phyloP scores from a whole-genome alignment of 2,113 vertebrate genomes.

The Gopherus flavomarginatus region DNA sequence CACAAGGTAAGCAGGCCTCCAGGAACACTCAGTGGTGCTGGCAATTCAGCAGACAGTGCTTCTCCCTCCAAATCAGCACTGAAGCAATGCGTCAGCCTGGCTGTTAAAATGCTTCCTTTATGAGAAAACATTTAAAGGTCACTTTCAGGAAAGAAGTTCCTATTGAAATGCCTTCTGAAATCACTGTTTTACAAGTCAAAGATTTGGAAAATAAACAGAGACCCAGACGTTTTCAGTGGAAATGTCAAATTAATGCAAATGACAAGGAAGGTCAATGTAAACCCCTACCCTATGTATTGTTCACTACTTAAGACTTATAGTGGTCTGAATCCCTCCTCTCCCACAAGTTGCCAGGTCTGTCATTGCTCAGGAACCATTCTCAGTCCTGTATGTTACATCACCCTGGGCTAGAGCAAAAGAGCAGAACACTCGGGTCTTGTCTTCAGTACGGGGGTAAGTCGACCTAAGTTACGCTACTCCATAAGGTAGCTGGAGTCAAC shows the following conservation, averaged over 20 bases:
- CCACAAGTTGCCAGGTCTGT: neutral
- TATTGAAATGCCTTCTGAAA: neutral
- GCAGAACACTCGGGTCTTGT: no score
- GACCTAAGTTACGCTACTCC: no score
- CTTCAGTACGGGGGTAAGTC: no score
- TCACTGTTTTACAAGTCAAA: neutral
- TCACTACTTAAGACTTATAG: constrained; percentile 32
- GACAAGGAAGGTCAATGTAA: neutral
- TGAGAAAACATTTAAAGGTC: neutral
- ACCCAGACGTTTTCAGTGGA: neutral
- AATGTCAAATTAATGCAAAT: constrained; percentile 24
- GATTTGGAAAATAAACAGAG: neutral
- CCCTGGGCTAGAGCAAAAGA: neutral
- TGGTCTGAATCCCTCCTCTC: neutral
- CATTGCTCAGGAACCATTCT: neutral
- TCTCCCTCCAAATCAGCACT: neutral
- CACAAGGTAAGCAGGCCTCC: neutral
- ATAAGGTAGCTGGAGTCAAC: no score
- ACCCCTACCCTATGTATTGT: neutral
- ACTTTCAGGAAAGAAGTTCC: neutral
- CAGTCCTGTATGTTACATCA: accelerated
- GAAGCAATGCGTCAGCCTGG: neutral
- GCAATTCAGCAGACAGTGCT: neutral
- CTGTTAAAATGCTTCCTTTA: neutral
- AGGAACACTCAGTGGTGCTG: neutral